Evolutionary conservation across 2,113 vertebrate genomes (phyloP), one percentile per base, ranked within the genome.

Genomic region (Motacilla tschutschensis): DNA sequence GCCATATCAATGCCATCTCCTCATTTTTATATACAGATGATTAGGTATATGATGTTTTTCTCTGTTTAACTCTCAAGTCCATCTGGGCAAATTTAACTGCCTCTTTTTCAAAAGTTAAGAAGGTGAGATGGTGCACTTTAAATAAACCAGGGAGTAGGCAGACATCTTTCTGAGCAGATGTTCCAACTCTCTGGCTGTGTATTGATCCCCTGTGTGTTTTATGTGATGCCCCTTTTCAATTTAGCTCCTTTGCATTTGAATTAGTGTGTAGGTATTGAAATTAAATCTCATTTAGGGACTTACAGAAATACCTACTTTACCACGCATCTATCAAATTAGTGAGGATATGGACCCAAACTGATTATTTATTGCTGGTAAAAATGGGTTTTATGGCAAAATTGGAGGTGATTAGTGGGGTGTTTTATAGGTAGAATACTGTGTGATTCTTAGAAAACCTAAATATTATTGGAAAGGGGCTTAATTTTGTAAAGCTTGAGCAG

Each of bases 221-320:
- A 74, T 33, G 13, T 11, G 81, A 87, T 77, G 53, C 62, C 53
- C 91, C 67, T 90, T 80, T 90, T 87, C 86, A 92, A 88, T 93
- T 91, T 90, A 75, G 65, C 83, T 84, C 70, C 63, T 92, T 92
- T 93, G 82, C 85, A 69, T 93, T 62, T 89, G 93, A 87, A 84
- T 90, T 81, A 78, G 66, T 46, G 65, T 19, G 48, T 28, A 88
- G 79, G 57, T 69, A 65, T 83, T 85, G 86, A 89, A 93, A 91
- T 90, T 82, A 90, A 93, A 81, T 76, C 85, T 88, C 83, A 54
- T 74, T 89, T 74, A 82, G 89, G 78, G 88, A 88, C 33, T 79
- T 71, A 24, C 3, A 58, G 71, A 90, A 89, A 84, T 65, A 83
- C 65, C 63, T 53, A 0, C 57, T 86, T 78, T 59, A 71, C 57